Conservation (phyloP, 2,113 vertebrate species). For the Columba livia region DNA sequence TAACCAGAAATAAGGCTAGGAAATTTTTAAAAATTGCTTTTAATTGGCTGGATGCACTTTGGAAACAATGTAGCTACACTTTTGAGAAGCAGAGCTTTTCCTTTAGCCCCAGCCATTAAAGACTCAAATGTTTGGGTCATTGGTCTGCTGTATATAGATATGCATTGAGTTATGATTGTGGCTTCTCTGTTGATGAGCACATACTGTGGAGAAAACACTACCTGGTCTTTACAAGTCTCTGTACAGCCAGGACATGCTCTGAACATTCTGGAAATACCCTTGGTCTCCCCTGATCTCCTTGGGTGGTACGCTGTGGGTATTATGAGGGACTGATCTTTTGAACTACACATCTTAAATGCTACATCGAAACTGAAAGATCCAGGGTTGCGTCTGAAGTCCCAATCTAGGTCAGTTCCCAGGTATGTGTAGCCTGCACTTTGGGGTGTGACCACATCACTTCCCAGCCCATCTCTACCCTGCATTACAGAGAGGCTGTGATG, state of each 20-base stretch:
- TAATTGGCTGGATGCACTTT: neutral
- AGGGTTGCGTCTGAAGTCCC: neutral
- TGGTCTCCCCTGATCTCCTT: neutral
- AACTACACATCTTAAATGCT: neutral
- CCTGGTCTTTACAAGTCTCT: neutral
- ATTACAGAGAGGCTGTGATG: fast-evolving
- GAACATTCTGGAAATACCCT: neutral
- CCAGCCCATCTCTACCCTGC: neutral
- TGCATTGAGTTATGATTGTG: neutral
- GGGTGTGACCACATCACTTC: neutral
- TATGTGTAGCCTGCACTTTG: fast-evolving
- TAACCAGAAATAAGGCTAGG: neutral
- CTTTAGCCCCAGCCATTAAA: neutral
- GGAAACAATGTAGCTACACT: neutral
- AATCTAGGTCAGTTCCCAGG: neutral
- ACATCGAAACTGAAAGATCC: neutral
- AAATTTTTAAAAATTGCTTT: neutral
- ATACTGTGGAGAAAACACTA: neutral
- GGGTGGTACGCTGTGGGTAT: neutral
- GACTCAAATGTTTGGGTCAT: neutral
- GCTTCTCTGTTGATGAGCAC: neutral
- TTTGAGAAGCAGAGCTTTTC: neutral
- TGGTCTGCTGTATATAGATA: neutral
- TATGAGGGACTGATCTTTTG: neutral
- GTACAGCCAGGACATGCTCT: neutral